Evolutionary conservation across 1,140 invertebrate genomes (phyloP).

Genomic region (Linepithema humile): DNA sequence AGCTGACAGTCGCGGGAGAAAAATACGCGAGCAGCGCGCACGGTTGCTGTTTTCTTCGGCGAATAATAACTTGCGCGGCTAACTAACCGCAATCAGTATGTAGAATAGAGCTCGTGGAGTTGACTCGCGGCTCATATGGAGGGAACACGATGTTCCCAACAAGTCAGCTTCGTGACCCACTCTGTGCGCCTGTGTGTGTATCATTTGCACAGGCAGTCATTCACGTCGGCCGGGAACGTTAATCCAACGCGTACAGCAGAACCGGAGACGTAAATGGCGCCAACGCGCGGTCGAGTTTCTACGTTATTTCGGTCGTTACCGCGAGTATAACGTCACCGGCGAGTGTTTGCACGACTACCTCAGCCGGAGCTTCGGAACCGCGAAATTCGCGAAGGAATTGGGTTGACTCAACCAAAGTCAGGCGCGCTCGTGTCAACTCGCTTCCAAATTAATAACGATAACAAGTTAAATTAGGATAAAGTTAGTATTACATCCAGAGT

Average conservation of each 20-base stretch:
- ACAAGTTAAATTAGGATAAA: conserved; percentile 39
- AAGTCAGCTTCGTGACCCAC: conserved; percentile 4
- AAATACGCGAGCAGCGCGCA: background rate
- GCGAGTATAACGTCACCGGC: conserved; percentile 51
- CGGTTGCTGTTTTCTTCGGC: conserved; percentile 7
- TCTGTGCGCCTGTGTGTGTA: conserved; percentile 19
- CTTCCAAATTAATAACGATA: conserved; percentile 25
- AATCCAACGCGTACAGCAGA: conserved; percentile 43
- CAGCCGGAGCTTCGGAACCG: background rate
- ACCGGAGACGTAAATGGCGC: conserved; percentile 47
- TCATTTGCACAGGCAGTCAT: conserved; percentile 67
- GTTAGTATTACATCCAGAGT: conserved; percentile 25
- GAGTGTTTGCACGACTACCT: conserved; percentile 26
- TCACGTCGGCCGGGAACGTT: conserved; percentile 63
- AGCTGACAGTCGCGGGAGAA: background rate
- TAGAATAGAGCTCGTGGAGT: conserved; percentile 3
- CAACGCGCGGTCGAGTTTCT: conserved; percentile 49
- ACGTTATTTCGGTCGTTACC: conserved; percentile 72
- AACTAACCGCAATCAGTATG: background rate
- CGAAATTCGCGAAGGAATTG: conserved; percentile 55
- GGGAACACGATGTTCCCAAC: conserved; percentile 19
- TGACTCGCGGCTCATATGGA: conserved; percentile 20
- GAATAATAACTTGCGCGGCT: conserved; percentile 11
- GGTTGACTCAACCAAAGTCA: conserved; percentile 31
- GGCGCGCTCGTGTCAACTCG: background rate